phyloP scores from a whole-genome alignment of 1,140 invertebrate genomes.

The Paralvinella palmiformis region DNA sequence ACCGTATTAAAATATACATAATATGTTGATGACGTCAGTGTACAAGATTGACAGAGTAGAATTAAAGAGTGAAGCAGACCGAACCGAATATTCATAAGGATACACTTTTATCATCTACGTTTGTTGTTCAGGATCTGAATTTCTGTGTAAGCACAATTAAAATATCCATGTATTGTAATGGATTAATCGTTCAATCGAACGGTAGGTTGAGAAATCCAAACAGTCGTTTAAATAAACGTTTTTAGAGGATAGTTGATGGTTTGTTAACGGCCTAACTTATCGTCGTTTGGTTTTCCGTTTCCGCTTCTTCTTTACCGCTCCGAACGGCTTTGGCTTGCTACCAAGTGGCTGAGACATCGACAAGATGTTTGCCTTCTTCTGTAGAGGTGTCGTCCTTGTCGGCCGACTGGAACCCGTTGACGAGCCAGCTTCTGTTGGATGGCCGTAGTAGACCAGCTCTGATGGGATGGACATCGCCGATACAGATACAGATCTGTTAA shows the following conservation, averaged over 20 bases:
- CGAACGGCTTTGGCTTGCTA: constrained; percentile 6
- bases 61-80: too few relatives aligned
- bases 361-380: neutral
- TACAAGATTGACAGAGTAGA: too few relatives aligned
- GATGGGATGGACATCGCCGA: too few relatives aligned
- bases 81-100: neutral
- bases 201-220: too few relatives aligned
- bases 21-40: too few relatives aligned
- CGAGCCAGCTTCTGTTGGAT: too few relatives aligned
- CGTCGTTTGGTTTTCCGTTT: neutral
- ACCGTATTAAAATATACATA: too few relatives aligned
- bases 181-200: neutral
- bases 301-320: constrained; percentile 2
- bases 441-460: too few relatives aligned
- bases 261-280: neutral
- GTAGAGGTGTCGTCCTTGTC: neutral
- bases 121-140: neutral
- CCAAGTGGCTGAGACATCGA: constrained; percentile 8
- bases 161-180: neutral
- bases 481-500: too few relatives aligned
- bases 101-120: neutral
- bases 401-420: too few relatives aligned
- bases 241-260: too few relatives aligned
- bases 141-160: neutral
- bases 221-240: too few relatives aligned